Conservation (phyloP, 2,113 vertebrate species). For the Myiozetetes cayanensis region DNA sequence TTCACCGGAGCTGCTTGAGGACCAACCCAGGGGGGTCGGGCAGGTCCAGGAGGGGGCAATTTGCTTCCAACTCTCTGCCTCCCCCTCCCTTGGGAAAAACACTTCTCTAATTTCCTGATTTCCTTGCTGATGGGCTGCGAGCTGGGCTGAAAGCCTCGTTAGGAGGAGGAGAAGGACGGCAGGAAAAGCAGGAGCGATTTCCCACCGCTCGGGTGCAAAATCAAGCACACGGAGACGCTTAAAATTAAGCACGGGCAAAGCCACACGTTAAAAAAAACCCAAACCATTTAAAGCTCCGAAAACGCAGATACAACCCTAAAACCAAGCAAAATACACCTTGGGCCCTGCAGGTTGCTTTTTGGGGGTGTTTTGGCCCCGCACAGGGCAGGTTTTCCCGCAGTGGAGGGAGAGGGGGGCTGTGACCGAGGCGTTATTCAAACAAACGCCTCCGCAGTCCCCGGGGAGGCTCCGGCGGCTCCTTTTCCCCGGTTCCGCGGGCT, state of each 20-base stretch:
- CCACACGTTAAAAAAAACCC: neutral
- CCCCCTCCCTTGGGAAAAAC: neutral
- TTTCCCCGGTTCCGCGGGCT: neutral
- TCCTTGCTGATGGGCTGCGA: neutral
- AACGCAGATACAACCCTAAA: fast-evolving
- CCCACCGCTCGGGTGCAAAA: neutral
- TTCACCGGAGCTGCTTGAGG: fast-evolving
- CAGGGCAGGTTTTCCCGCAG: fast-evolving
- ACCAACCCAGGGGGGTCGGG: fast-evolving
- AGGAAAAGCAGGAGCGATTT: neutral
- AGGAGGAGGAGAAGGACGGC: neutral
- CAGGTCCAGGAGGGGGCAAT: neutral
- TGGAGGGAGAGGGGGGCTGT: neutral
- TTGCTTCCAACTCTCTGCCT: neutral
- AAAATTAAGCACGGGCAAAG: too few species aligned
- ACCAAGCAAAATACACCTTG: fast-evolving
- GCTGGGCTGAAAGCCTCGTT: neutral
- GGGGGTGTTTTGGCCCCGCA: neutral
- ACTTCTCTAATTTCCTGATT: neutral
- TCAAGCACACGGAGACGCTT: fast-evolving
- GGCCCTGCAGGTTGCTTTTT: neutral
- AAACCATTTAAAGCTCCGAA: neutral
- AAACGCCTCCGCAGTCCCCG: neutral
- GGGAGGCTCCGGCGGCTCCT: neutral
- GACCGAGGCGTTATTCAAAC: conserved; percentile 34